Base-by-base conservation (phyloP, 2,888 invertebrate species). In the Stenoptilia bipunctidactyla region DNA sequence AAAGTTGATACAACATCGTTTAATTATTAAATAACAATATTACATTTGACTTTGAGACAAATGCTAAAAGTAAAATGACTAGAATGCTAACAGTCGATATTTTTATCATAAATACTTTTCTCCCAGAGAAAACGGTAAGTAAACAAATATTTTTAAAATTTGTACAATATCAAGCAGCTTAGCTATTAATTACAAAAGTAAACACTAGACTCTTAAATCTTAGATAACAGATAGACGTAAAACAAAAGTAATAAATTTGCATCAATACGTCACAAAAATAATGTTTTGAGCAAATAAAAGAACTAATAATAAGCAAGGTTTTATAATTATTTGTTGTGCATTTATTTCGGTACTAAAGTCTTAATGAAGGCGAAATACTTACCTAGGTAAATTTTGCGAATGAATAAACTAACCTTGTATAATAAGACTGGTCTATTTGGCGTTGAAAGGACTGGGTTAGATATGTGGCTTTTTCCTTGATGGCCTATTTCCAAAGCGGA, bases 401-500 rank as follows among this genome's bases (percentile, higher is more conserved):
- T 43, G 44, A 30, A 8, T 10, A 30, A 13, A 43, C 43, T 43
- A 45, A 77, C 82, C 75, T 83, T 82, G 54, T 80, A 76, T 41
- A 63, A 64, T 47, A 72, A 61, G 1, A 58, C 55, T 27, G 68
- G 63, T 44, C 73, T 66, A 15, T 56, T 67, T 27, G 59, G 63
- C 39, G 61, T 72, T 9, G 69, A 82, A 43, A 88, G 62, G 41
- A 86, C 86, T 46, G 87, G 88, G 62, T 88, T 88, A 34, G 88
- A 88, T 40, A 86, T 86, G 50, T 87, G 86, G 40, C 70, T 79
- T 61, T 80, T 85, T 44, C 77, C 85, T 34, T 79, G 75, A 13
- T 75, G 74, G 60, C 86, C 88, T 51, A 90, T 89, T 68, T 92
- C 92, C 30, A 90, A 64, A 0, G 91, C 87, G 13, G 91, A 91